A percentile compares a stretch with the other conserved stretches of the same genome.
phyloP scores from a whole-genome alignment of 2,113 vertebrate species.

The Urocolius indicus region DNA sequence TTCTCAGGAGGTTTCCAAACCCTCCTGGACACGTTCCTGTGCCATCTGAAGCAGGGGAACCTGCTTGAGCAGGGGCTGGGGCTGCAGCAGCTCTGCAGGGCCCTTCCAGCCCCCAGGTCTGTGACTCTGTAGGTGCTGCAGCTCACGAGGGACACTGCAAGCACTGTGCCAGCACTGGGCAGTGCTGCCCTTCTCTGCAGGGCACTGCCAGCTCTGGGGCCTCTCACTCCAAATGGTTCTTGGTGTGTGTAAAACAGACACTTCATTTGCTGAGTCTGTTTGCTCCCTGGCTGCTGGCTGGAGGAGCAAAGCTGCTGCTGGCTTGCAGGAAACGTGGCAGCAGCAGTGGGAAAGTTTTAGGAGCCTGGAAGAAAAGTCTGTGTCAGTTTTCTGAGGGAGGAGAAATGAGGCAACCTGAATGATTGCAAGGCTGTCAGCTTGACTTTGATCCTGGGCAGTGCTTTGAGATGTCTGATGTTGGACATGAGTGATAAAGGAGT shows the following conservation, averaged over 20 bases:
- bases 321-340: not conserved
- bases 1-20: too few species aligned
- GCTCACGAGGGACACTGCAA: not conserved
- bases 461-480: not conserved
- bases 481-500: slow-evolving; percentile 25
- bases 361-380: not conserved
- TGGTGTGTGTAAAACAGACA: rapidly evolving
- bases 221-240: not conserved
- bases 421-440: not conserved
- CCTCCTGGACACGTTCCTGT: too few species aligned
- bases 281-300: not conserved
- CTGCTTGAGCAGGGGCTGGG: too few species aligned
- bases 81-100: too few species aligned
- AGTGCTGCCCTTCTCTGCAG: not conserved
- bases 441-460: slow-evolving; percentile 12
- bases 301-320: not conserved
- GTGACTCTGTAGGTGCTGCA: too few species aligned
- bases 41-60: too few species aligned
- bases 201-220: rapidly evolving
- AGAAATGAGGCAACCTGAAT: not conserved
- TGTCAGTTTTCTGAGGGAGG: not conserved
- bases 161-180: rapidly evolving
- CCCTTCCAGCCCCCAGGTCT: too few species aligned
- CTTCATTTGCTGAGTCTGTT: not conserved
- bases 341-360: not conserved